These are phyloP conservation scores for Neodon shergylaensis DNA, from an alignment of 2,113 vertebrate species.

Conservation along the genomic window DNA sequence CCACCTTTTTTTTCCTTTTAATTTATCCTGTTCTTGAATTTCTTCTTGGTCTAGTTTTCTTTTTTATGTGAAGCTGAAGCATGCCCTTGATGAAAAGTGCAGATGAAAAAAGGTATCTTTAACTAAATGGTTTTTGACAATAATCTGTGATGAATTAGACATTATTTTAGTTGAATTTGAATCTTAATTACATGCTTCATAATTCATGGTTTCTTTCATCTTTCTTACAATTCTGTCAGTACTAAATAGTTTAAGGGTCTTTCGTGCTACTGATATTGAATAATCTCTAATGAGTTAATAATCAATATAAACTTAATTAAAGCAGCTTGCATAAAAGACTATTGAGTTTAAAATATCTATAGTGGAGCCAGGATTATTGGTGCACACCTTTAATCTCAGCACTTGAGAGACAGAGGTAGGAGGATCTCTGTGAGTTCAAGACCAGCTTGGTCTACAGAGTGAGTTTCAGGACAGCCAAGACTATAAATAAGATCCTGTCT, in stretches of 20 bases:
- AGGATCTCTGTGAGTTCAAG: background rate
- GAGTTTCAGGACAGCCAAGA: background rate
- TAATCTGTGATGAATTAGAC: slow-evolving; percentile 14
- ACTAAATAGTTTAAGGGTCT: background rate
- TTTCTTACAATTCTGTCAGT: slow-evolving; percentile 24
- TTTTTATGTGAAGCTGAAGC: background rate
- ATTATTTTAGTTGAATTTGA: slow-evolving; percentile 53
- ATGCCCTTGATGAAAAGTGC: background rate
- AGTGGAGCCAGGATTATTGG: background rate
- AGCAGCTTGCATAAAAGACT: background rate
- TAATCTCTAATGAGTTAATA: slow-evolving; percentile 2
- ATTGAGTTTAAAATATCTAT: slow-evolving; percentile 19
- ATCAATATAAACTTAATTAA: slow-evolving; percentile 32
- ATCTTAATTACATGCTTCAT: slow-evolving; percentile 1
- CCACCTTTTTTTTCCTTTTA: background rate
- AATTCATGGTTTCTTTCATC: slow-evolving; percentile 38
- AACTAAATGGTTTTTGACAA: background rate
- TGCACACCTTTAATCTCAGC: background rate
- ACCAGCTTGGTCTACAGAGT: background rate
- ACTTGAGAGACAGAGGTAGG: background rate
- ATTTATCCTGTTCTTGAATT: slow-evolving; percentile 22
- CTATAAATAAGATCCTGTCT: background rate
- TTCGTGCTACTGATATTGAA: background rate
- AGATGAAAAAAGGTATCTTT: background rate
- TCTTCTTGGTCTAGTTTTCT: background rate